Conservation (phyloP, 2,113 vertebrate genomes). For the Bujurquina vittata region DNA sequence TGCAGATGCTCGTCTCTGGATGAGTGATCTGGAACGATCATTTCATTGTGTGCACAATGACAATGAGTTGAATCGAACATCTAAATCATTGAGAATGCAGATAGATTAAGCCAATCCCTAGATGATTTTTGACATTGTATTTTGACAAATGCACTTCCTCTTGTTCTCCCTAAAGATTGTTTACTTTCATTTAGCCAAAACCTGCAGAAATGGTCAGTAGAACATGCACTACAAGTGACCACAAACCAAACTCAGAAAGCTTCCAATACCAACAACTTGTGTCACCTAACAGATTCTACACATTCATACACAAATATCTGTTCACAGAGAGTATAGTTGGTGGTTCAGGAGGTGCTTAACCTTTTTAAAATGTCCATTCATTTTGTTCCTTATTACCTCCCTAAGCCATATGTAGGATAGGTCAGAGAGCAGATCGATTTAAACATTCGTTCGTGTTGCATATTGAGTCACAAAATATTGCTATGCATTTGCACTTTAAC, state of each 20-base stretch:
- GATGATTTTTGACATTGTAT: background rate
- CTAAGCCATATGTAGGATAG: background rate
- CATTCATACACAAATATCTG: background rate
- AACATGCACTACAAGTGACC: background rate
- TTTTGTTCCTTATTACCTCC: constrained; percentile 29
- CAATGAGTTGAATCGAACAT: no score
- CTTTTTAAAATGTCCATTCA: constrained; percentile 1
- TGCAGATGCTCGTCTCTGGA: no score
- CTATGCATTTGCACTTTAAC: constrained; percentile 58
- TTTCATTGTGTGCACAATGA: no score
- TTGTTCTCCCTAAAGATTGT: background rate
- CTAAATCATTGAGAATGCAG: no score
- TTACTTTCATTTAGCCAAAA: background rate
- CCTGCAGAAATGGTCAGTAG: background rate
- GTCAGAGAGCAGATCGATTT: constrained; percentile 26
- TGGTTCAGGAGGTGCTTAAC: constrained; percentile 3
- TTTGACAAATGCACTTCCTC: background rate
- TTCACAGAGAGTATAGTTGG: background rate
- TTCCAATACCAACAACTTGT: background rate
- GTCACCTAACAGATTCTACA: background rate
- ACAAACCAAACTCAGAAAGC: background rate
- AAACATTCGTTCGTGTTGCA: constrained; percentile 22
- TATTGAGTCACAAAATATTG: constrained; percentile 54
- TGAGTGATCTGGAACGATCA: no score
- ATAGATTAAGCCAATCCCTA: no score